Conservation (phyloP, 1,140 invertebrate genomes). For the Drosophila ambigua region DNA sequence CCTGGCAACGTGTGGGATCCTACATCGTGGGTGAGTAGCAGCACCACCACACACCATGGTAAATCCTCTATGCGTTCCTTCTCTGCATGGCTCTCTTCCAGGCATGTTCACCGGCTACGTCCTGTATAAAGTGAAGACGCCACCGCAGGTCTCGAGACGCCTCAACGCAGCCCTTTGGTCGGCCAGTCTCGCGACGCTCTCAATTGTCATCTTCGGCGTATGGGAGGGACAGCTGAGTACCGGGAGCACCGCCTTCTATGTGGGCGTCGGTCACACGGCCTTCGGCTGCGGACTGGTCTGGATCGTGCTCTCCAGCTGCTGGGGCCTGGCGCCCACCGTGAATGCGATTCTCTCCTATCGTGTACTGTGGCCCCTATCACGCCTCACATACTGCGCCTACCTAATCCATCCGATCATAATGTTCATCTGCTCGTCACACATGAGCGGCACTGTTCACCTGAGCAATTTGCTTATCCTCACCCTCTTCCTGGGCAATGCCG, state of each 20-base stretch:
- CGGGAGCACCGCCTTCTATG: slow-evolving; percentile 88
- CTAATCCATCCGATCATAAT: slow-evolving; percentile 94
- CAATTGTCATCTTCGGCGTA: slow-evolving; percentile 90
- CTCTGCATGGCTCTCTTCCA: slow-evolving; percentile 45
- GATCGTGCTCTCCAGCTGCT: slow-evolving; percentile 92
- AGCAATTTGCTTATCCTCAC: slow-evolving; percentile 89
- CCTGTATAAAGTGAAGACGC: slow-evolving; percentile 88
- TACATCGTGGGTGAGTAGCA: slow-evolving; percentile 88
- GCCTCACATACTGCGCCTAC: slow-evolving; percentile 95
- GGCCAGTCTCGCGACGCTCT: slow-evolving; percentile 85
- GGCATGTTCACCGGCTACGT: slow-evolving; percentile 91
- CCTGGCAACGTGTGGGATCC: slow-evolving; percentile 92
- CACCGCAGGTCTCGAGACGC: slow-evolving; percentile 87
- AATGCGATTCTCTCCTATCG: slow-evolving; percentile 91
- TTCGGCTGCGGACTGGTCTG: slow-evolving; percentile 91
- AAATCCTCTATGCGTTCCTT: background rate
- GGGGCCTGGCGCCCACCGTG: slow-evolving; percentile 89
- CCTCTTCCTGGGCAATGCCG: slow-evolving; percentile 91
- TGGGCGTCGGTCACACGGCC: slow-evolving; percentile 87
- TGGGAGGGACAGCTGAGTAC: slow-evolving; percentile 88
- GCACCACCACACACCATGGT: background rate
- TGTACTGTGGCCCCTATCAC: slow-evolving; percentile 92
- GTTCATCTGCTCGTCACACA: slow-evolving; percentile 89
- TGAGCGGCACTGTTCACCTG: slow-evolving; percentile 91
- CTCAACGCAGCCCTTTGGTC: slow-evolving; percentile 87